These are phyloP conservation scores for Digitonthophagus gazella DNA, from an alignment of 2,888 invertebrate species.

Conservation along the genomic window DNA sequence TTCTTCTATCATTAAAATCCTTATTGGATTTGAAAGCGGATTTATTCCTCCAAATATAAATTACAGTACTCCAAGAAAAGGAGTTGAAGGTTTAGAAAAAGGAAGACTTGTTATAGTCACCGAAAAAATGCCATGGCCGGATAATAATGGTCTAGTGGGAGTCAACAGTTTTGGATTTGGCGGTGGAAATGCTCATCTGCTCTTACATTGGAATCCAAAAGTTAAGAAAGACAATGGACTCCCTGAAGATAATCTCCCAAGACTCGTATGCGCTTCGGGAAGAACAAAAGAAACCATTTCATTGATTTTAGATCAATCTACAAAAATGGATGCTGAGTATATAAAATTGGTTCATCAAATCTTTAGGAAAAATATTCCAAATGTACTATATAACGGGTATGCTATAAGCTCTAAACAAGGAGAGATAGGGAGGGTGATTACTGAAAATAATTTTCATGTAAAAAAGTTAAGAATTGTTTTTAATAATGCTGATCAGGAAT, in stretches of 20 bases:
- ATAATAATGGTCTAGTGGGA: constrained; percentile 71
- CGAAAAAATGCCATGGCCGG: no score
- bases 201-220: constrained; percentile 60
- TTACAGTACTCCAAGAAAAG: constrained; percentile 57
- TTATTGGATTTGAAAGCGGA: no score
- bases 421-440: background rate
- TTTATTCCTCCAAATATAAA: constrained; percentile 85
- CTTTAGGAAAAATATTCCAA: constrained; percentile 2
- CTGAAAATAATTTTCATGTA: no score
- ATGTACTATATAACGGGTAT: constrained; percentile 1
- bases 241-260: constrained; percentile 64
- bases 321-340: constrained; percentile 39
- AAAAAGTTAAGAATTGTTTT: constrained; percentile 15
- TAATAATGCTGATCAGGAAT: constrained; percentile 7
- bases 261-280: no score
- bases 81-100: constrained; percentile 55
- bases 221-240: constrained; percentile 62
- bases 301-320: no score
- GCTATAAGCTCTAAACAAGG: constrained; percentile 4
- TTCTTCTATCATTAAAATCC: constrained; percentile 77
- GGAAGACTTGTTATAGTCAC: constrained; percentile 70
- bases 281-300: no score
- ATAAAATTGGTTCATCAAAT: no score
- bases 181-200: no score
- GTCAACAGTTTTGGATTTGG: no score